A percentile compares a stretch with the other conserved stretches of the same genome.
phyloP scores from a whole-genome alignment of 2,888 invertebrate genomes.

The Polymixis flavicincta region DNA sequence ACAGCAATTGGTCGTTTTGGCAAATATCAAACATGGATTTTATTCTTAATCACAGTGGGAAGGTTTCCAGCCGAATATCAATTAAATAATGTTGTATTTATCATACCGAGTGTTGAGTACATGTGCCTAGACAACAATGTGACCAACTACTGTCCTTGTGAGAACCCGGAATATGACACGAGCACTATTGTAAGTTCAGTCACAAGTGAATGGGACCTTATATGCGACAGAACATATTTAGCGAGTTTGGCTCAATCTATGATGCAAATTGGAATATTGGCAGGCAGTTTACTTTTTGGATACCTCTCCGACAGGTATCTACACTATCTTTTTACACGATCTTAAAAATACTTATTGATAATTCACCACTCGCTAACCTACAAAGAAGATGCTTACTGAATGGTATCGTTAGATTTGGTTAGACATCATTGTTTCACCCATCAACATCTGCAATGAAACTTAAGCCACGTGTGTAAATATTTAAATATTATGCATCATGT shows the following conservation, averaged over 20 bases:
- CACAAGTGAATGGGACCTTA: slow-evolving; percentile 91
- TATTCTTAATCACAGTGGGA: slow-evolving; percentile 86
- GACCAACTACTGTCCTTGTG: slow-evolving; percentile 84
- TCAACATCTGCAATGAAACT: neutral
- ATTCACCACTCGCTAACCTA: neutral
- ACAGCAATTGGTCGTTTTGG: slow-evolving; percentile 90
- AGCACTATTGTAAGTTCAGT: slow-evolving; percentile 90
- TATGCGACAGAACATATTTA: slow-evolving; percentile 89
- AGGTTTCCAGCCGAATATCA: slow-evolving; percentile 91
- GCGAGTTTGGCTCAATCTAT: slow-evolving; percentile 90
- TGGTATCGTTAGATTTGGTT: neutral
- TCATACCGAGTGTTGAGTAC: slow-evolving; percentile 89
- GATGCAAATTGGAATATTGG: slow-evolving; percentile 90
- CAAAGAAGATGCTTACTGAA: neutral
- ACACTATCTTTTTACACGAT: neutral
- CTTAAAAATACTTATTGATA: neutral
- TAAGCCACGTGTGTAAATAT: neutral
- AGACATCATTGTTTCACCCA: neutral
- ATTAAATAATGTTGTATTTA: slow-evolving; percentile 89
- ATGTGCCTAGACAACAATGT: slow-evolving; percentile 83
- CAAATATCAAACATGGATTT: slow-evolving; percentile 89
- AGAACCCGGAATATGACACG: slow-evolving; percentile 88
- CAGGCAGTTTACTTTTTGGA: slow-evolving; percentile 90
- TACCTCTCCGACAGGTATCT: slow-evolving; percentile 85
- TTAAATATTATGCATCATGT: neutral